These are phyloP conservation scores for Pherbina coryleti DNA, from an alignment of 2,888 invertebrate species.

Conservation along the genomic window DNA sequence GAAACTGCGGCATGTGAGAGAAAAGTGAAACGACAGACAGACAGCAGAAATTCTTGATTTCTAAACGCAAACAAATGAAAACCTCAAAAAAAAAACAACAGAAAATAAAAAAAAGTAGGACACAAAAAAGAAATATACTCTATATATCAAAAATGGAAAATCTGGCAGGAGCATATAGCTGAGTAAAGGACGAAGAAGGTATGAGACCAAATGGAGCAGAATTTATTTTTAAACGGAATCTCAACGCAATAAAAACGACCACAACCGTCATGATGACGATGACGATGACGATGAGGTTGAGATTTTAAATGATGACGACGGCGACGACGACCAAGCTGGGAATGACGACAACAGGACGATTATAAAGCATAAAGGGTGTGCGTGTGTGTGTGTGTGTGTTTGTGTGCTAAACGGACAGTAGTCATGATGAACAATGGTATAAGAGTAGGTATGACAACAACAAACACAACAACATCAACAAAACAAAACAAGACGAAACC, in stretches of 20 bases:
- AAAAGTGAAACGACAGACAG: not conserved
- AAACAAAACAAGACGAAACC: not conserved
- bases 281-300: not conserved
- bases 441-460: not conserved
- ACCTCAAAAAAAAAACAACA: not conserved
- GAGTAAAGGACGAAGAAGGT: not conserved
- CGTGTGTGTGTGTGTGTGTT: too few species aligned
- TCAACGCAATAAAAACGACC: constrained; percentile 9
- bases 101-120: not conserved
- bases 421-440: not conserved
- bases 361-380: not conserved
- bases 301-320: not conserved
- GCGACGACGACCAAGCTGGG: not conserved
- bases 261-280: constrained; percentile 1
- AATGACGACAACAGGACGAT: constrained; percentile 27
- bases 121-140: not conserved
- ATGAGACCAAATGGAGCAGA: constrained; percentile 14
- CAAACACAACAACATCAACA: not conserved
- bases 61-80: constrained; percentile 7
- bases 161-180: not conserved
- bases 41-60: constrained; percentile 17
- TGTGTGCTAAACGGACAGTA: not conserved
- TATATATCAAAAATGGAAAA: not conserved
- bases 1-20: not conserved
- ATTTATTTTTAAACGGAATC: constrained; percentile 15